Conservation (phyloP, 2,888 invertebrate species). For the Hyppa rectilinea region DNA sequence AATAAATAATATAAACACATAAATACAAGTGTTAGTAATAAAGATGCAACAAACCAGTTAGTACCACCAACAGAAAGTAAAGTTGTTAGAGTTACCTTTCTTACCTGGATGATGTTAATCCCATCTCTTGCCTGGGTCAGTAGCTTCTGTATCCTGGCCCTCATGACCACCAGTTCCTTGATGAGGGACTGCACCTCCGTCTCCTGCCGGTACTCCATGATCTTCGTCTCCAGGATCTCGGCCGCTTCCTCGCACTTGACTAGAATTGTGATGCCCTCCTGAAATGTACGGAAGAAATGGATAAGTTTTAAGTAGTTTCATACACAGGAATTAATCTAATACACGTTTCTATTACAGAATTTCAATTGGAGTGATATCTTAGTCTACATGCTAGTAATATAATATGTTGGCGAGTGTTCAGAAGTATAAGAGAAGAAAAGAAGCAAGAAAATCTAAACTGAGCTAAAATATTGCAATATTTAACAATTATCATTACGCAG, state of each 20-base stretch:
- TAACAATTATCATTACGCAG: not conserved
- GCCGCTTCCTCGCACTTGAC: slow-evolving; percentile 93
- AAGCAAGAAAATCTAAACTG: not conserved
- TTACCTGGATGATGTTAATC: slow-evolving; percentile 89
- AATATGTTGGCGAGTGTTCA: not conserved
- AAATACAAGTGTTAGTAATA: slow-evolving; percentile 14
- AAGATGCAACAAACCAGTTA: slow-evolving; percentile 28
- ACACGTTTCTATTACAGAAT: not conserved
- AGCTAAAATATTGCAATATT: not conserved
- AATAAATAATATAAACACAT: not conserved
- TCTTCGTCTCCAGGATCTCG: slow-evolving; percentile 91
- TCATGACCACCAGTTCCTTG: slow-evolving; percentile 90
- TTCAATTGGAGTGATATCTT: too few species aligned
- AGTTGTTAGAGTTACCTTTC: slow-evolving; percentile 78
- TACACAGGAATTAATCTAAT: not conserved
- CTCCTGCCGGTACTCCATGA: slow-evolving; percentile 92
- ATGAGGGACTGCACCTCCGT: slow-evolving; percentile 91
- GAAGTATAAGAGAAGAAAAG: not conserved
- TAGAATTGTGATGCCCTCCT: slow-evolving; percentile 93
- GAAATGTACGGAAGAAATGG: slow-evolving; percentile 69
- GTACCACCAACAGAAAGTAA: slow-evolving; percentile 29
- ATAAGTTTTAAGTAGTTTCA: not conserved
- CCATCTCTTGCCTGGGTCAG: slow-evolving; percentile 93
- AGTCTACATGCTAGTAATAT: not conserved
- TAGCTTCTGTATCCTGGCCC: slow-evolving; percentile 92